A percentile compares a stretch with the other conserved stretches of the same genome.
Evolutionary conservation across 1,140 invertebrate species (phyloP).

Genomic region (Pinna nobilis): DNA sequence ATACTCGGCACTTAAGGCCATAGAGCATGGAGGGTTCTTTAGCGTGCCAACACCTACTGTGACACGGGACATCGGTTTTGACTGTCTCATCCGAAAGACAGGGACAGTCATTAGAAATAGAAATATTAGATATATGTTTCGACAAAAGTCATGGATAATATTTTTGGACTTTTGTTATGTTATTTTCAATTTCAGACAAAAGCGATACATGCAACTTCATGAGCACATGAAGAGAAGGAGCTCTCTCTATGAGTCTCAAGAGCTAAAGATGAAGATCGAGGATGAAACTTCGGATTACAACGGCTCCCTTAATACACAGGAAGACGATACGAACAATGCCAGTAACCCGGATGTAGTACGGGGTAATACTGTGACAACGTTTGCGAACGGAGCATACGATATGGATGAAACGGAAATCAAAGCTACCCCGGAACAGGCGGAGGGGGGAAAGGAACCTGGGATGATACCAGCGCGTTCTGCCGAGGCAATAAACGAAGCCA

Average conservation of each 20-base stretch:
- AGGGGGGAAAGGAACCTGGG: background rate
- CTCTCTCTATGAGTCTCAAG: constrained; percentile 56
- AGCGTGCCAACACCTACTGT: no score
- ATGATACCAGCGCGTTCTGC: background rate
- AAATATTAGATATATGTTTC: no score
- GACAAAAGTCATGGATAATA: no score
- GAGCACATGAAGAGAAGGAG: constrained; percentile 40
- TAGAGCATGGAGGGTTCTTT: no score
- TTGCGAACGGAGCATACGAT: constrained; percentile 22
- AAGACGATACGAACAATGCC: background rate
- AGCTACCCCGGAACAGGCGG: background rate
- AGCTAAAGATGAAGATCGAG: constrained; percentile 44
- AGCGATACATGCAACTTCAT: constrained; percentile 40
- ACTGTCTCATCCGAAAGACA: no score
- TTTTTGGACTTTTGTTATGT: no score
- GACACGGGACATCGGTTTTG: no score
- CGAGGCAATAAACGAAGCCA: no score
- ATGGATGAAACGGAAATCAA: constrained; percentile 12
- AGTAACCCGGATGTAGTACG: background rate
- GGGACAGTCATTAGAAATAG: no score
- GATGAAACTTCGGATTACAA: constrained; percentile 44
- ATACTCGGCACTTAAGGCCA: no score
- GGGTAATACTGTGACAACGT: constrained; percentile 1
- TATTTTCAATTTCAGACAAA: no score
- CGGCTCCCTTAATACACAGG: constrained; percentile 41